These are phyloP conservation scores for Drosophila ercepeae DNA, from an alignment of 1,140 invertebrate species.

Conservation along the genomic window DNA sequence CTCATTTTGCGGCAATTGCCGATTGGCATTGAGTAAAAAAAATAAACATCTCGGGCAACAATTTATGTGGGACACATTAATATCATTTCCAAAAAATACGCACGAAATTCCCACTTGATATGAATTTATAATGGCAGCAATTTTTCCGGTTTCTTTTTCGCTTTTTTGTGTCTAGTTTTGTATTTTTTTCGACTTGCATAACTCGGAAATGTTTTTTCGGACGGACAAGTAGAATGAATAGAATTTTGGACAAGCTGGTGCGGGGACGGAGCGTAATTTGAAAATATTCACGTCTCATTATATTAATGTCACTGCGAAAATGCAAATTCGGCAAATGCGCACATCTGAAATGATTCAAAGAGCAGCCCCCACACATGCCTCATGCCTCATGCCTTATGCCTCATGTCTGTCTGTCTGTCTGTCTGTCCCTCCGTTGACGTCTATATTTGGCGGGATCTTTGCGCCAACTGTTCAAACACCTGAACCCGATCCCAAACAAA, in stretches of 20 bases:
- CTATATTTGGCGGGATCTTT: conserved; percentile 23
- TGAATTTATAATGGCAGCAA: conserved; percentile 41
- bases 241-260: conserved; percentile 42
- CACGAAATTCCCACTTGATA: conserved; percentile 48
- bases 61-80: conserved; percentile 54
- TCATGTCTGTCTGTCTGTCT: background rate
- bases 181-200: conserved; percentile 49
- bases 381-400: too few relatives aligned
- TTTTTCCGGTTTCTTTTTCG: conserved; percentile 14
- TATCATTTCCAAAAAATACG: conserved; percentile 57
- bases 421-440: conserved; percentile 14
- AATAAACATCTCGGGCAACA: conserved; percentile 9
- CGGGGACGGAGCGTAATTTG: conserved; percentile 29
- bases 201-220: conserved; percentile 42
- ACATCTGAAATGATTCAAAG: conserved; percentile 41
- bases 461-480: conserved; percentile 34
- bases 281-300: conserved; percentile 61
- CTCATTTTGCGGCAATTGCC: conserved; percentile 8
- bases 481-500: background rate
- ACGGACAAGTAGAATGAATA: conserved; percentile 25
- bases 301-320: conserved; percentile 51
- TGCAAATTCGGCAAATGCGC: conserved; percentile 56
- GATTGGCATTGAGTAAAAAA: background rate
- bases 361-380: conserved; percentile 22
- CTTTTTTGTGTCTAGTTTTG: background rate